A percentile compares a stretch with the other conserved stretches of the same genome.
Evolutionary conservation across 2,113 vertebrate species (phyloP).

Genomic region (Bos indicus): DNA sequence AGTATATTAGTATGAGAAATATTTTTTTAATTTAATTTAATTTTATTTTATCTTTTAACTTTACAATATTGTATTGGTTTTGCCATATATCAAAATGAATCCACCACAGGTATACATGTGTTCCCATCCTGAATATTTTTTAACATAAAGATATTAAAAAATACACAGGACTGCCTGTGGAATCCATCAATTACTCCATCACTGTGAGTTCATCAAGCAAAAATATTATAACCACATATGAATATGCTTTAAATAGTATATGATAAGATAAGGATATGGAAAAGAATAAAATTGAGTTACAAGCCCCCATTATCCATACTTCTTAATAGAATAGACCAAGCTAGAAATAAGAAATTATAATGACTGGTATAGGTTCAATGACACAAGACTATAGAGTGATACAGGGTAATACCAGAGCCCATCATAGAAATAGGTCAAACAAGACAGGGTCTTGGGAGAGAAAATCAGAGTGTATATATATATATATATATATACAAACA

Average conservation of each 20-base stretch:
- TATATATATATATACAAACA: neutral
- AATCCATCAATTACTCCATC: neutral
- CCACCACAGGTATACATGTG: too few relatives aligned
- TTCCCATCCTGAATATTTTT: neutral
- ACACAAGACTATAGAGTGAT: neutral
- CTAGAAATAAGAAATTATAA: neutral
- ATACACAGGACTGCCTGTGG: neutral
- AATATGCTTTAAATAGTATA: neutral
- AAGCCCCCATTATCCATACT: neutral
- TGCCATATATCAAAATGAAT: too few relatives aligned
- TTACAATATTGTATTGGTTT: too few relatives aligned
- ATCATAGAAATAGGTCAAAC: neutral
- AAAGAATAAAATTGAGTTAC: neutral
- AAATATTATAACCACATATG: neutral
- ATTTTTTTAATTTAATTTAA: neutral
- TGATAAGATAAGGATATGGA: neutral
- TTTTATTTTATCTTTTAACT: too few relatives aligned
- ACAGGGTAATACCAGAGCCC: neutral
- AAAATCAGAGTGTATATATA: fast-evolving
- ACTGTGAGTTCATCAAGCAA: neutral
- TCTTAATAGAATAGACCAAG: neutral
- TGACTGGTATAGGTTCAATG: neutral
- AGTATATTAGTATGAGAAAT: neutral
- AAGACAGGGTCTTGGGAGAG: neutral
- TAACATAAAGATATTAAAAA: neutral